Conservation (phyloP, 2,797 vertebrate genomes). For the Ibycter americanus region DNA sequence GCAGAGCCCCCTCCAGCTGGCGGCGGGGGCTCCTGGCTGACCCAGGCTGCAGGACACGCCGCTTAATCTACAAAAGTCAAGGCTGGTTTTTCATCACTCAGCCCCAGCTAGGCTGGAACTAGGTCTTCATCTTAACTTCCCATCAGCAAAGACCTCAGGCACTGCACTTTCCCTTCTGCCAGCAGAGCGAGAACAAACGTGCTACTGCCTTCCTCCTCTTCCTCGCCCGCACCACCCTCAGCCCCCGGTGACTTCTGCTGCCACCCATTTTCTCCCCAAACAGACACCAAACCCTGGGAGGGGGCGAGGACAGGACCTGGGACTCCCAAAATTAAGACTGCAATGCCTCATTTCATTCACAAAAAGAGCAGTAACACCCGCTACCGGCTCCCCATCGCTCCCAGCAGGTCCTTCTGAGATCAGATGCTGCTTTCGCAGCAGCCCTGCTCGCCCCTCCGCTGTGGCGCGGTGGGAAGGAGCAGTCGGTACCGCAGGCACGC, state of each 20-base stretch:
- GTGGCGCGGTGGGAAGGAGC: neutral
- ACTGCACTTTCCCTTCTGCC: neutral
- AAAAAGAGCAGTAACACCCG: neutral
- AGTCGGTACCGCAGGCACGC: accelerated
- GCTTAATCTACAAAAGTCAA: neutral
- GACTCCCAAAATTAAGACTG: neutral
- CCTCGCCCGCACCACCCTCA: neutral
- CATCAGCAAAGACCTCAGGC: neutral
- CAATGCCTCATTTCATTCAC: neutral
- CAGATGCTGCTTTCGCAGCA: neutral
- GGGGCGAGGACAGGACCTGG: neutral
- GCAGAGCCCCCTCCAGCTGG: neutral
- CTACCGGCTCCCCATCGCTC: neutral
- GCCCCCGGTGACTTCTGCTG: neutral
- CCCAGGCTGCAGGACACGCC: neutral
- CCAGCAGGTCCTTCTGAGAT: neutral
- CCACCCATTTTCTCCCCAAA: neutral
- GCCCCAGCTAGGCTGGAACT: neutral
- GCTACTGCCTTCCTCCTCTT: neutral
- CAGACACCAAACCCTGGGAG: neutral
- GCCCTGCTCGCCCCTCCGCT: neutral
- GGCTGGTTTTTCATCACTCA: neutral
- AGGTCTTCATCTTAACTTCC: neutral
- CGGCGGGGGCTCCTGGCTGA: neutral
- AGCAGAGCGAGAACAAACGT: neutral